Evolutionary conservation across 2,113 vertebrate species (phyloP).

Genomic region (Merops nubicus): DNA sequence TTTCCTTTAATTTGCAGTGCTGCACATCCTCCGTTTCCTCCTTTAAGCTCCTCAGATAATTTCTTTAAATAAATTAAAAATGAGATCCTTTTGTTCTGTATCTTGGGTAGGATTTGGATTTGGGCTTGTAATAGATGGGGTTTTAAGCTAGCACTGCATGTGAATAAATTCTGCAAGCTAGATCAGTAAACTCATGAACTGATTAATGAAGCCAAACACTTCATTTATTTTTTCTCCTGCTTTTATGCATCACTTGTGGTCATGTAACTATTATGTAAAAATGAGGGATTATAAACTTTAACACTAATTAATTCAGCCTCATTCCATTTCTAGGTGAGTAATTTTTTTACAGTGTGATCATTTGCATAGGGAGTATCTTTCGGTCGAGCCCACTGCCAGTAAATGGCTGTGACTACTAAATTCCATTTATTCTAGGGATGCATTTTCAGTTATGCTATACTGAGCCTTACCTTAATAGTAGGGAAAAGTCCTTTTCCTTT

Average conservation of each 20-base stretch:
- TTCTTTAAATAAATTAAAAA: conserved; percentile 20
- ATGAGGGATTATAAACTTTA: conserved; percentile 55
- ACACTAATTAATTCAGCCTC: conserved; percentile 49
- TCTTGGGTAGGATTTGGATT: neutral
- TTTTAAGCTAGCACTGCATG: neutral
- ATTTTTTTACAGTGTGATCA: neutral
- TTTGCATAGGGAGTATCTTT: neutral
- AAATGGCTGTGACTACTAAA: neutral
- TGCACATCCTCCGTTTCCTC: neutral
- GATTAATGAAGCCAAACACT: conserved; percentile 35
- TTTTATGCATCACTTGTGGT: conserved; percentile 25
- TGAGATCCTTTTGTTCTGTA: neutral
- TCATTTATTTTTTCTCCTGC: neutral
- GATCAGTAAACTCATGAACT: conserved; percentile 16
- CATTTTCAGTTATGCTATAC: neutral
- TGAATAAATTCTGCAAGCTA: neutral
- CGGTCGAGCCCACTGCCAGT: neutral
- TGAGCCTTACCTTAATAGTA: neutral
- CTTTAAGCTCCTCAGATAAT: neutral
- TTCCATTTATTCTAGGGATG: neutral
- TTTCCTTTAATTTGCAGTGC: neutral
- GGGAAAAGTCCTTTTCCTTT: neutral
- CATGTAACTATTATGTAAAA: conserved; percentile 45
- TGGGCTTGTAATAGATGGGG: neutral
- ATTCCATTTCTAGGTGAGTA: conserved; percentile 8